A percentile compares a stretch with the other conserved stretches of the same genome.
Conservation (phyloP, 2,888 invertebrate species). For the Ischnus inquisitorius region DNA sequence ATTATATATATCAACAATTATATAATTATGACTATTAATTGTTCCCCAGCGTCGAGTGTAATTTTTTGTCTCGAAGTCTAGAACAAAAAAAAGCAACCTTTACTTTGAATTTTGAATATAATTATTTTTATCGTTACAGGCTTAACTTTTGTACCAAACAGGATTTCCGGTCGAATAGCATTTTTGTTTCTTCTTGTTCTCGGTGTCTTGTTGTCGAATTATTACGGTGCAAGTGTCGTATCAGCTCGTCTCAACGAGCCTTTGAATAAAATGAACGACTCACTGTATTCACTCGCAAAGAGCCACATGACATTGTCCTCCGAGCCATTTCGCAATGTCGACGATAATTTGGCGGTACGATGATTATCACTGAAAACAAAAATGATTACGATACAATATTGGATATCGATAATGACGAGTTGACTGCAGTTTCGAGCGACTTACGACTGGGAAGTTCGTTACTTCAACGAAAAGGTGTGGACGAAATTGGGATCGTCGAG, state of each 20-base stretch:
- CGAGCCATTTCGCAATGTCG: slow-evolving; percentile 76
- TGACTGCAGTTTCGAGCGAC: slow-evolving; percentile 71
- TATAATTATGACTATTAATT: too few species aligned
- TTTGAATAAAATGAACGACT: slow-evolving; percentile 80
- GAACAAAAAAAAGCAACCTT: not conserved
- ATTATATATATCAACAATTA: too few species aligned
- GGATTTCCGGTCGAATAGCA: slow-evolving; percentile 77
- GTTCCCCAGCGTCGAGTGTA: not conserved
- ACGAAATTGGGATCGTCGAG: slow-evolving; percentile 76
- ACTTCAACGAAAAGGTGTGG: slow-evolving; percentile 79
- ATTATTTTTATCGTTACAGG: slow-evolving; percentile 72
- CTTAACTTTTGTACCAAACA: slow-evolving; percentile 75
- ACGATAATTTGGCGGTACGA: slow-evolving; percentile 69
- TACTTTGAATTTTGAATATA: not conserved
- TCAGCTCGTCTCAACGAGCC: slow-evolving; percentile 80
- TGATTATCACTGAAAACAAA: slow-evolving; percentile 24
- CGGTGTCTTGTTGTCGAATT: slow-evolving; percentile 80
- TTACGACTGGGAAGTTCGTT: slow-evolving; percentile 64
- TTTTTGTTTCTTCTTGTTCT: slow-evolving; percentile 77
- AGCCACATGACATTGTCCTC: slow-evolving; percentile 76
- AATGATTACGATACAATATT: not conserved
- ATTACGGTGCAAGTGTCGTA: slow-evolving; percentile 81
- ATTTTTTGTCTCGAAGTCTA: not conserved
- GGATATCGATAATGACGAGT: slow-evolving; percentile 15
- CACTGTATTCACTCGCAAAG: slow-evolving; percentile 76